A percentile compares a stretch with the other conserved stretches of the same genome.
These are phyloP conservation scores for Dolichoris vasculosae DNA, from an alignment of 1,140 invertebrate species.

Conservation along the genomic window DNA sequence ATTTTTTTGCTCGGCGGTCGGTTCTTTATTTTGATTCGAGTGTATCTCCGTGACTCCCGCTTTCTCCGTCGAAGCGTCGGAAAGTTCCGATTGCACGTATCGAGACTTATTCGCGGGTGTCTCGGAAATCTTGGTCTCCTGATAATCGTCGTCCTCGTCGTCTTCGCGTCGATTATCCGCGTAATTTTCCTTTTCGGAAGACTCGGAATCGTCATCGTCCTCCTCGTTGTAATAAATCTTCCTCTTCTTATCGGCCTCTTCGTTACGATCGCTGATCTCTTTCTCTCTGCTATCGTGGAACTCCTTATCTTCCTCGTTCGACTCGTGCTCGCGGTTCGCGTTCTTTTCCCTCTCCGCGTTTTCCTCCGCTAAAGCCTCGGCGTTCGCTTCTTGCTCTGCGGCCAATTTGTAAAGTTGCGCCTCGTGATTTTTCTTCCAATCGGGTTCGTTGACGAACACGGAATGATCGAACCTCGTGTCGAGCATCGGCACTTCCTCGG, in stretches of 20 bases:
- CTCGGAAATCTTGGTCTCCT: conserved; percentile 19
- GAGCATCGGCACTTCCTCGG: conserved; percentile 43
- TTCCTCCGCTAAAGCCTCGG: conserved; percentile 53
- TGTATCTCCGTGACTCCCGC: conserved; percentile 50
- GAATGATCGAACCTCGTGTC: conserved; percentile 21
- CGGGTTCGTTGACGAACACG: conserved; percentile 56
- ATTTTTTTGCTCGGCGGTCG: conserved; percentile 48
- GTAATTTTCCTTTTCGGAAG: conserved; percentile 34
- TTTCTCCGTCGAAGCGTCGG: not conserved
- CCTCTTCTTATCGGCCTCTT: conserved; percentile 38
- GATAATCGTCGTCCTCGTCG: conserved; percentile 12
- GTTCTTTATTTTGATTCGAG: conserved; percentile 33
- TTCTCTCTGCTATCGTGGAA: conserved; percentile 42
- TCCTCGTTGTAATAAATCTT: conserved; percentile 43
- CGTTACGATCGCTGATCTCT: conserved; percentile 35
- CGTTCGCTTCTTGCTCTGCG: conserved; percentile 57
- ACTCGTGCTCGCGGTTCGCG: conserved; percentile 3
- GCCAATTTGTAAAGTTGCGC: conserved; percentile 45
- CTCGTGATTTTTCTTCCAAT: conserved; percentile 60
- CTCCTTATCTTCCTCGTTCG: not conserved
- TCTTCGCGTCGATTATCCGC: not conserved
- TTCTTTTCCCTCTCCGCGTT: conserved; percentile 27
- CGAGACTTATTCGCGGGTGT: not conserved
- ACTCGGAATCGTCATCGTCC: conserved; percentile 18
- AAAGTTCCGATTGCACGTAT: not conserved